A percentile compares a stretch with the other conserved stretches of the same genome.
phyloP scores from a whole-genome alignment of 1,140 invertebrate species.

The Leguminivora glycinivorella region DNA sequence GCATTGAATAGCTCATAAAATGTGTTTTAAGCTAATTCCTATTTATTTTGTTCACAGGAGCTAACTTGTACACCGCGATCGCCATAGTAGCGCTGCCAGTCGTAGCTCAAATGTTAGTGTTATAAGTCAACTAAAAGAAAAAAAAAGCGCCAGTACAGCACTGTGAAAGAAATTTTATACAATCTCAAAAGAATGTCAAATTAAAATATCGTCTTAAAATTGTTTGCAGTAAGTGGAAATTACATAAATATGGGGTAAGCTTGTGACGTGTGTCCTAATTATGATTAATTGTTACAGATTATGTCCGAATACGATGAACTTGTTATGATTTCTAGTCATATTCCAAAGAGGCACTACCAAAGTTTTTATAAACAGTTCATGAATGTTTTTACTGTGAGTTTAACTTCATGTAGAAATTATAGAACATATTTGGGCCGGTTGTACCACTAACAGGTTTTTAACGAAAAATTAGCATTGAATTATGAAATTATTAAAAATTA shows the following conservation, averaged over 20 bases:
- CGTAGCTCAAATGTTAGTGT: conserved; percentile 43
- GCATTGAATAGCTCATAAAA: no score
- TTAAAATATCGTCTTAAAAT: no score
- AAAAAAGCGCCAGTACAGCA: neutral
- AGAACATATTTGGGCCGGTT: no score
- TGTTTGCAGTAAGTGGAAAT: no score
- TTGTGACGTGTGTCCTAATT: no score
- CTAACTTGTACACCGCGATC: conserved; percentile 44
- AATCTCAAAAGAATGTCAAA: no score
- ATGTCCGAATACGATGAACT: conserved; percentile 13
- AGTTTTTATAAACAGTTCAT: conserved; percentile 30
- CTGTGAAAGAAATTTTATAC: neutral
- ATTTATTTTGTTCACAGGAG: conserved; percentile 48
- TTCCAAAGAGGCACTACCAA: conserved; percentile 37
- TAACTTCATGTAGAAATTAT: neutral
- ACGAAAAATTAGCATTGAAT: no score
- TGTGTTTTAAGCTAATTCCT: neutral
- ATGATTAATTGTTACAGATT: conserved; percentile 1
- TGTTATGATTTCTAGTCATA: conserved; percentile 38
- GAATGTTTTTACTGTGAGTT: neutral
- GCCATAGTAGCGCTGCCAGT: conserved; percentile 44
- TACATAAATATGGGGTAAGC: no score
- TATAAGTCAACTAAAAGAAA: conserved; percentile 33
- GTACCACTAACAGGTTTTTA: no score
- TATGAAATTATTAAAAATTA: no score